phyloP scores from a whole-genome alignment of 2,888 invertebrate species.

The Drymonia ruficornis region DNA sequence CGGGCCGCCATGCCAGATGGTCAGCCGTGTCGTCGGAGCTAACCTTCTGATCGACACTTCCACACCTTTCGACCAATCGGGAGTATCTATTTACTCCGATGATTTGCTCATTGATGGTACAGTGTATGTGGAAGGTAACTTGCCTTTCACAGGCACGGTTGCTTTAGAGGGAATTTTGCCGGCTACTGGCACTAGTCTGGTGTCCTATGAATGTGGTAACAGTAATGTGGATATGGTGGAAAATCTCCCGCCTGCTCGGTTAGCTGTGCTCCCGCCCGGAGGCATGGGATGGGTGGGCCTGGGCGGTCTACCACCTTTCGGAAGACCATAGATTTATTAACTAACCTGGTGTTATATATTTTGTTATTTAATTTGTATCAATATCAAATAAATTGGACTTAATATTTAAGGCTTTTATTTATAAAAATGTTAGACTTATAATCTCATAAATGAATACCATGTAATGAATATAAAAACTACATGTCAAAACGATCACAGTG shows the following conservation, averaged over 20 bases:
- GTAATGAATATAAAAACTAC: constrained; percentile 1
- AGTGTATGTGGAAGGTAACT: constrained; percentile 43
- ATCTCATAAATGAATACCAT: constrained; percentile 13
- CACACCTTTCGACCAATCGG: constrained; percentile 23
- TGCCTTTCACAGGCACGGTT: constrained; percentile 52
- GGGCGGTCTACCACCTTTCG: background rate
- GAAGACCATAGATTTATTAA: background rate
- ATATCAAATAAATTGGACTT: constrained; percentile 1
- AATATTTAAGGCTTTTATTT: background rate
- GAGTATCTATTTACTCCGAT: constrained; percentile 42
- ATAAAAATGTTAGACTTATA: constrained; percentile 11
- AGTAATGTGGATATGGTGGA: constrained; percentile 24
- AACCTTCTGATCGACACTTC: constrained; percentile 33
- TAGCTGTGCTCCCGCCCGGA: constrained; percentile 5
- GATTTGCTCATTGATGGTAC: constrained; percentile 46
- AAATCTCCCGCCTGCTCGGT: constrained; percentile 7
- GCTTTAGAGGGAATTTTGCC: constrained; percentile 49
- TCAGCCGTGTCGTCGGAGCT: constrained; percentile 29
- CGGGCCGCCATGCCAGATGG: constrained; percentile 6
- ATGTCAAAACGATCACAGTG: constrained; percentile 2
- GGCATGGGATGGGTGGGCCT: constrained; percentile 1
- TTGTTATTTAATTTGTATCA: constrained; percentile 6
- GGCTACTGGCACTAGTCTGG: constrained; percentile 38
- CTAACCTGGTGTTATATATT: background rate
- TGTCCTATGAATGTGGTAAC: constrained; percentile 26